Conservation (phyloP, 2,888 invertebrate genomes). For the Podabrus alpinus region DNA sequence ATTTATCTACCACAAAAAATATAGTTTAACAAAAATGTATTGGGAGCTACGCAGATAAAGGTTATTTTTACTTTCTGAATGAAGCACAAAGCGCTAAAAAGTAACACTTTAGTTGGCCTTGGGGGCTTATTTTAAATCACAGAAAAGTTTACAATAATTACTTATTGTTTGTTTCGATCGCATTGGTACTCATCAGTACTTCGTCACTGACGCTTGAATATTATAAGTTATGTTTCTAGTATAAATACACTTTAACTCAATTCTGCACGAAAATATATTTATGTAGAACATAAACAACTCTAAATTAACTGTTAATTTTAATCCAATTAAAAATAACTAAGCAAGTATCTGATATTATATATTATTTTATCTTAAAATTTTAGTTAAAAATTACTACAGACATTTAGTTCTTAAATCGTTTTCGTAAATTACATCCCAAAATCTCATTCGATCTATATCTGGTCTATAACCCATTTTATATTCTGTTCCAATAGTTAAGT, state of each 20-base stretch:
- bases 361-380: neutral
- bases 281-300: no score
- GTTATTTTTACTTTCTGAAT: neutral
- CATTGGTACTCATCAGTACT: no score
- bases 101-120: neutral
- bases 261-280: no score
- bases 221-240: no score
- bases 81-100: neutral
- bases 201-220: no score
- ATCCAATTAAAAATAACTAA: no score
- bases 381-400: neutral
- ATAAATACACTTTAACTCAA: no score
- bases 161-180: no score
- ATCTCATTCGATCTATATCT: conserved; percentile 28
- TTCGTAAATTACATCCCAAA: conserved; percentile 30
- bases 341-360: no score
- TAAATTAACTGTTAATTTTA: no score
- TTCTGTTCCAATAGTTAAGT: conserved; percentile 18
- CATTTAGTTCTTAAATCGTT: conserved; percentile 19
- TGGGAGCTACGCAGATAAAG: neutral
- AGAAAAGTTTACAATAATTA: no score
- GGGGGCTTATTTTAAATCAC: neutral
- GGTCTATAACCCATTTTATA: conserved; percentile 11
- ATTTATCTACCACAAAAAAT: neutral
- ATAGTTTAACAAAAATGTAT: neutral